These are phyloP conservation scores for Bhutanitis thaidina DNA, from an alignment of 2,888 invertebrate genomes.

Conservation along the genomic window DNA sequence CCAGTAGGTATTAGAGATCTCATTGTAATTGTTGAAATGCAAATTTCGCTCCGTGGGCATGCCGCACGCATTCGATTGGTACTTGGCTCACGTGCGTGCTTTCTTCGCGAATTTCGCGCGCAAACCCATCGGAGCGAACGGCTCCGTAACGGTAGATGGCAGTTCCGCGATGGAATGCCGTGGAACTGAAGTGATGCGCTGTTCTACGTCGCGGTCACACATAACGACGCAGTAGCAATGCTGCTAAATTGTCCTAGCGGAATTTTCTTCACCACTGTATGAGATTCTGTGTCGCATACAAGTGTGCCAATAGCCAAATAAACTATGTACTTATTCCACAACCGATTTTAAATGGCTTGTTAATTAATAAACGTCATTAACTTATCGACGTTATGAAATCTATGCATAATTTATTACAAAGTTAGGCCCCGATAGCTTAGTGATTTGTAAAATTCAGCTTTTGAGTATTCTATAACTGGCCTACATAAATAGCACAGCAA, in stretches of 20 bases:
- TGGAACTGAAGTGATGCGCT: constrained; percentile 31
- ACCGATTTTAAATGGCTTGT: too few species aligned
- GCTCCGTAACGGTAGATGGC: constrained; percentile 66
- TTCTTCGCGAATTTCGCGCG: constrained; percentile 75
- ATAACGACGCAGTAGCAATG: constrained; percentile 9
- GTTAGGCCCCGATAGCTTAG: too few species aligned
- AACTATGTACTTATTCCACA: too few species aligned
- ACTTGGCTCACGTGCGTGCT: constrained; percentile 71
- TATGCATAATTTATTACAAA: too few species aligned
- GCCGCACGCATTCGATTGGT: constrained; percentile 50
- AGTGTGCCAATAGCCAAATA: too few species aligned
- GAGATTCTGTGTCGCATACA: background rate
- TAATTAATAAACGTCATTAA: too few species aligned
- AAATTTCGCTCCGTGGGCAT: constrained; percentile 29
- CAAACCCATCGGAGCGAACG: constrained; percentile 58
- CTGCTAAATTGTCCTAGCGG: constrained; percentile 1
- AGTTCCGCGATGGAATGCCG: constrained; percentile 63
- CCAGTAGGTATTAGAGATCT: constrained; percentile 33
- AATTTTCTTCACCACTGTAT: background rate
- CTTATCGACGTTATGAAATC: too few species aligned
- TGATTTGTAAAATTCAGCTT: too few species aligned
- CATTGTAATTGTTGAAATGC: constrained; percentile 24
- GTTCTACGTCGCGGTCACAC: constrained; percentile 23
- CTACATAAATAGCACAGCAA: too few species aligned
- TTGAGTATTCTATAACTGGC: too few species aligned